phyloP scores from a whole-genome alignment of 2,797 vertebrate genomes.

The Acropternis orthonyx region DNA sequence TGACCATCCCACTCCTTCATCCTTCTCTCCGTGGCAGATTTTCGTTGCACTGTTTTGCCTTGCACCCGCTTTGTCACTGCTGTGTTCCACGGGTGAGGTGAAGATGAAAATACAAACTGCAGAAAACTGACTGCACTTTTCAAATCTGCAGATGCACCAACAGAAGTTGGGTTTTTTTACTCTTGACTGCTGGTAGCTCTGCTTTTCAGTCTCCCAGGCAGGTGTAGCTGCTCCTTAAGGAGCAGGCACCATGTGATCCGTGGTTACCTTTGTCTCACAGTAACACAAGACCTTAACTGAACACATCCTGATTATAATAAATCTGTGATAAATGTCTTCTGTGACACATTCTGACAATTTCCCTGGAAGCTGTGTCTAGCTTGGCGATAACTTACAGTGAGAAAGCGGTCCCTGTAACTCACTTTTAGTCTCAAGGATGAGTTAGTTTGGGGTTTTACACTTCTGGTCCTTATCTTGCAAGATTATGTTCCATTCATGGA shows the following conservation, averaged over 20 bases:
- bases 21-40: not conserved
- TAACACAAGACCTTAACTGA: not conserved
- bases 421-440: not conserved
- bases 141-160: not conserved
- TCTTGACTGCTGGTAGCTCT: not conserved
- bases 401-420: not conserved
- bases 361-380: not conserved
- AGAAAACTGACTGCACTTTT: not conserved
- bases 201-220: not conserved
- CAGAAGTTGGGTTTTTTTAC: not conserved
- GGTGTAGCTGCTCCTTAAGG: not conserved
- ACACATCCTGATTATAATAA: not conserved
- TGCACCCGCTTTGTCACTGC: not conserved
- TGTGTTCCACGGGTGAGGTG: not conserved
- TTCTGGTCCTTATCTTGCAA: not conserved
- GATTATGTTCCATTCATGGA: not conserved
- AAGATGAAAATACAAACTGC: not conserved
- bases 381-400: not conserved
- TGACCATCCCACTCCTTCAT: not conserved
- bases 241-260: not conserved
- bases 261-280: not conserved
- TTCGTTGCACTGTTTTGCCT: not conserved
- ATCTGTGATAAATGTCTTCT: not conserved
- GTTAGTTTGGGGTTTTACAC: not conserved
- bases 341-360: accelerated